Base-by-base conservation (phyloP, 2,888 invertebrate genomes). In the Aplocera efformata region DNA sequence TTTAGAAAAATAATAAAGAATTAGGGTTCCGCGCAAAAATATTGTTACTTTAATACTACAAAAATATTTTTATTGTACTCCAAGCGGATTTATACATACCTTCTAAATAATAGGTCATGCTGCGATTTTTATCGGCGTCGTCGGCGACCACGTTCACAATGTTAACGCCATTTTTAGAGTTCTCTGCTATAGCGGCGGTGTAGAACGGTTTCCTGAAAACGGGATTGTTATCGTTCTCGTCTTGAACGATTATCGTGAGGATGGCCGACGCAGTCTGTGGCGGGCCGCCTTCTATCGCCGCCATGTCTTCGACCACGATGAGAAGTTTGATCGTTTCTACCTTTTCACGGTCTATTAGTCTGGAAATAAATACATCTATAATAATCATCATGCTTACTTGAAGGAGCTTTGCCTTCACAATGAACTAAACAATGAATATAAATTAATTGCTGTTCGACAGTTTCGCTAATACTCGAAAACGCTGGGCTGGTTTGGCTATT, bases 141-240 rank as follows among this genome's bases (percentile, higher is more conserved):
- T 94, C 94, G 1, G 97, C 97, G 7, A 93, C 89, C 0, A 97
- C 91, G 35, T 91, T 94, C 0, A 93, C 93, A 6, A 97, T 92
- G 30, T 92, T 90, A 0, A 93, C 92, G 0, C 96, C 97, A 60
- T 92, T 93, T 74, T 96, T 95, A 32, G 96, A 94, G 72, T 97
- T 98, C 72, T 97, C 97, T 0, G 95, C 92, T 0, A 97, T 92
- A 0, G 94, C 91, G 38, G 93, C 91, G 45, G 92, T 91, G 58
- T 97, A 97, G 56, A 92, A 93, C 0, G 94, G 92, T 58, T 93
- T 91, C 17, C 93, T 89, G 67, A 97, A 97, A 63, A 91, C 92
- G 0, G 97, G 97, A 66, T 94, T 94, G 63, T 97, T 97, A 61
- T 98, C 97, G 61, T 98, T 97, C 39, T 95, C 94, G 69, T 97